Base-by-base conservation (phyloP, 2,797 vertebrate species). In the Toxotes lorentzi region DNA sequence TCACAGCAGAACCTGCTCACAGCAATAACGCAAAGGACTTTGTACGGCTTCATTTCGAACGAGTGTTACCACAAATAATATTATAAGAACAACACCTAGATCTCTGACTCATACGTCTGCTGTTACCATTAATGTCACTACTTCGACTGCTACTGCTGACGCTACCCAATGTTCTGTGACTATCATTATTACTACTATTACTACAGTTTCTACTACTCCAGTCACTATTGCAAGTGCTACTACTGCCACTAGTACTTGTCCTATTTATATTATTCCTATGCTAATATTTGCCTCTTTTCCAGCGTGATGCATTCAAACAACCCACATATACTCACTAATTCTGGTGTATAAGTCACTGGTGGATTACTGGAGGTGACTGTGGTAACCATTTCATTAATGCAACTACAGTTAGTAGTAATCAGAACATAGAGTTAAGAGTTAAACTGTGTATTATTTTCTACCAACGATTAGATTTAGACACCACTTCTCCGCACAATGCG, bases 1-100 rank as follows among this genome's bases (percentile, higher is more conserved):
- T 41, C 57, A 56, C 19, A 35, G 60, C 47, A 71, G 50, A 85
- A 68, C 24, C 27, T n/a, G 23, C 34, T 6, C 12, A 56, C 24
- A 35, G 40, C 10, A 21, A 27, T 17, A 79, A 40, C 34, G 74
- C 34, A 13, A 35, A 9, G 1, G 58, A 43, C 21, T 61, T 40
- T 47, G 4, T 23, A 23, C 16, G 32, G 10, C 35, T 65, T 32
- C 5, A 67, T 53, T 47, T 51, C 54, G 11, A 23, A 35, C 24
- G 38, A 38, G 2, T 7, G 41, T 27, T 53, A 24, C 34, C 43
- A 21, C 0, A 8, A 38, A 10, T n/a, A 1, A 17, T 24, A 61
- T 43, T 34, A 60, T 34, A 66, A 60, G 11, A 54, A 27, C 12
- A 12, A 50, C 16, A 13, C 54, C 35, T 9, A n/a, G 1, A 21